These are phyloP conservation scores for Bubo scandiacus DNA, from an alignment of 2,113 vertebrate genomes.

Conservation along the genomic window DNA sequence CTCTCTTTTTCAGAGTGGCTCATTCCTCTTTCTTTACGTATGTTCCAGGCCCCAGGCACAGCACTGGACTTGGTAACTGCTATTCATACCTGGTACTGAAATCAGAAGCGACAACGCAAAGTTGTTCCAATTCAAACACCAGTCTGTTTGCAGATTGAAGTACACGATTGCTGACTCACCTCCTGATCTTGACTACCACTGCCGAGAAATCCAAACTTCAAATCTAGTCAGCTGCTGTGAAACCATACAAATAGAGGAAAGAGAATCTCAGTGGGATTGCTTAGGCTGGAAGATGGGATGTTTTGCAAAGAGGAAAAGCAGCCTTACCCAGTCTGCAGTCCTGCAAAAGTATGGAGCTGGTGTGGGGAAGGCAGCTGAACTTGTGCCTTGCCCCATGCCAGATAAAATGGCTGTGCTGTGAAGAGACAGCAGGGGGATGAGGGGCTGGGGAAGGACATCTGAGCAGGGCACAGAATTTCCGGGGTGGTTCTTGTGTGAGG, in stretches of 20 bases:
- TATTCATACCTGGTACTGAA: not conserved
- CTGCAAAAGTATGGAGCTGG: not conserved
- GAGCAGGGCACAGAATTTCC: not conserved
- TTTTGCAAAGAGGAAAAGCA: not conserved
- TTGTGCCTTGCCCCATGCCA: accelerated
- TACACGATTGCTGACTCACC: not conserved
- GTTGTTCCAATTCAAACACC: not conserved
- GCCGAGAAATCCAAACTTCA: not conserved
- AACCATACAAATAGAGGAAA: not conserved
- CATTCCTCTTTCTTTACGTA: not conserved
- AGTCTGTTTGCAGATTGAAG: not conserved
- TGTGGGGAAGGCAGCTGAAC: not conserved
- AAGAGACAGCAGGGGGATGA: not conserved
- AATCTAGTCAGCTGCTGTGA: not conserved
- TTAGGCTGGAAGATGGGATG: not conserved
- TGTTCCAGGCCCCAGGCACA: not conserved
- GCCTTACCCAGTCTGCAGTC: not conserved
- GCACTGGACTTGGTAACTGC: not conserved
- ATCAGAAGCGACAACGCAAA: not conserved
- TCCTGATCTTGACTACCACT: not conserved
- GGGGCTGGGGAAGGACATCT: not conserved
- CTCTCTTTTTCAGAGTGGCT: not conserved
- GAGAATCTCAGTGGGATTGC: not conserved
- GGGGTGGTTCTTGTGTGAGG: not conserved
- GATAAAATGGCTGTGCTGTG: not conserved